These are phyloP conservation scores for Cephalopachus bancanus DNA, from an alignment of 2,797 vertebrate species.

Conservation along the genomic window DNA sequence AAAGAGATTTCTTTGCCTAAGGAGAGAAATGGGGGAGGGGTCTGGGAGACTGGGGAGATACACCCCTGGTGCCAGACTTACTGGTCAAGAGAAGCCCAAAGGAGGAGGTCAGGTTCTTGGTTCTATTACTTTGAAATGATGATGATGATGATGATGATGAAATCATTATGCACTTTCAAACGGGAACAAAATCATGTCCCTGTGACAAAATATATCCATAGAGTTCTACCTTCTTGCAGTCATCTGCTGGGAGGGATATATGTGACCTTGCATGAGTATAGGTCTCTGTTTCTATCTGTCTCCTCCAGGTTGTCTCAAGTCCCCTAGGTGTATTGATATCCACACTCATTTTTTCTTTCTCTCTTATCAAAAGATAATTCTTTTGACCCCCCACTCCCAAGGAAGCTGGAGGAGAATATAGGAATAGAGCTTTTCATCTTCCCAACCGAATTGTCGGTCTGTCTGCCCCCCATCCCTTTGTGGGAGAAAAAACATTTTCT, in stretches of 20 bases:
- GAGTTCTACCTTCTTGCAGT: neutral
- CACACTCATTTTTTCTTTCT: neutral
- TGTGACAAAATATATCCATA: neutral
- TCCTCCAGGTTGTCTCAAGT: slow-evolving; percentile 52
- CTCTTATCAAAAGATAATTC: slow-evolving; percentile 41
- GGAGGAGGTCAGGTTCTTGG: slow-evolving; percentile 61
- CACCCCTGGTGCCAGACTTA: slow-evolving; percentile 63
- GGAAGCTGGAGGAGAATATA: slow-evolving; percentile 67
- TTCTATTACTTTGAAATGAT: slow-evolving; percentile 62
- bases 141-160: slow-evolving; percentile 54
- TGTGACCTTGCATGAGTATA: neutral
- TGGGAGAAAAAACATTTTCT: neutral
- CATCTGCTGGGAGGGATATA: neutral
- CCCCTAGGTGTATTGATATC: neutral
- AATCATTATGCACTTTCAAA: slow-evolving; percentile 57
- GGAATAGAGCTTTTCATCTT: slow-evolving; percentile 36
- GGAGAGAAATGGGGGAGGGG: neutral
- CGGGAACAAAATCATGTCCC: slow-evolving; percentile 55
- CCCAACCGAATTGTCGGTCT: slow-evolving; percentile 31
- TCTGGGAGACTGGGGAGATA: slow-evolving; percentile 31
- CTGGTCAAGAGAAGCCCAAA: slow-evolving; percentile 65
- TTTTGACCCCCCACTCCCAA: slow-evolving; percentile 13
- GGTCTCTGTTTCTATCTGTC: slow-evolving; percentile 45
- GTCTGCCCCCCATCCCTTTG: slow-evolving; percentile 53
- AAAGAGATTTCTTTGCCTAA: slow-evolving; percentile 52